A percentile compares a stretch with the other conserved stretches of the same genome.
phyloP scores from a whole-genome alignment of 1,140 invertebrate genomes.

The Orchestia grillus region DNA sequence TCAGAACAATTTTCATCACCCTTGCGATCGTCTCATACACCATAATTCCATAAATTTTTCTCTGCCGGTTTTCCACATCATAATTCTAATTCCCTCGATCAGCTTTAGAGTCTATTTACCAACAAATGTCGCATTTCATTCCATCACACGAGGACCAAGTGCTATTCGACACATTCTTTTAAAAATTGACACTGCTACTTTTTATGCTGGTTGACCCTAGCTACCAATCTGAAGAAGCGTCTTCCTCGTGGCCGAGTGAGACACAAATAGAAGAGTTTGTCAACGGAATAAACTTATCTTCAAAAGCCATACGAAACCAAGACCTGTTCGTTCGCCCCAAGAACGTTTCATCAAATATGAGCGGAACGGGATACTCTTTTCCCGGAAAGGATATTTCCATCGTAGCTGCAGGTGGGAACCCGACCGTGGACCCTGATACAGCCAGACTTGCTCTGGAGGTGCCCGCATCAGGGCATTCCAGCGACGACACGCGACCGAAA shows the following conservation, averaged over 20 bases:
- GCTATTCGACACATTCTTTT: not conserved
- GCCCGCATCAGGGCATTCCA: not conserved
- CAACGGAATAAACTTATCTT: slow-evolving; percentile 5
- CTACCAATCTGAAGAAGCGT: not conserved
- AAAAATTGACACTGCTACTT: not conserved
- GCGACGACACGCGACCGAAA: not conserved
- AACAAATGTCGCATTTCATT: not conserved
- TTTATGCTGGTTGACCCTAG: not conserved
- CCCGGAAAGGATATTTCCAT: not conserved
- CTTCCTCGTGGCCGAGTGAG: not conserved
- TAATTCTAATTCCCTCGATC: not conserved
- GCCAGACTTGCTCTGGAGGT: not conserved
- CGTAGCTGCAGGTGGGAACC: not conserved
- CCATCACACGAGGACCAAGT: not conserved
- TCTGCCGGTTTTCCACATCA: not conserved
- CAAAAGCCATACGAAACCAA: not conserved
- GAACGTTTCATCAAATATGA: not conserved
- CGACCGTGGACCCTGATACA: not conserved
- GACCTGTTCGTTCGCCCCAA: not conserved
- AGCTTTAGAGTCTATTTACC: not conserved
- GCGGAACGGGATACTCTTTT: not conserved
- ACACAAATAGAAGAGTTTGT: slow-evolving; percentile 42
- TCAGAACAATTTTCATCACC: not conserved
- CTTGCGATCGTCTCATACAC: not conserved
- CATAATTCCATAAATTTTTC: not conserved